These are phyloP conservation scores for Crioceris asparagi DNA, from an alignment of 2,888 invertebrate species.

Conservation along the genomic window DNA sequence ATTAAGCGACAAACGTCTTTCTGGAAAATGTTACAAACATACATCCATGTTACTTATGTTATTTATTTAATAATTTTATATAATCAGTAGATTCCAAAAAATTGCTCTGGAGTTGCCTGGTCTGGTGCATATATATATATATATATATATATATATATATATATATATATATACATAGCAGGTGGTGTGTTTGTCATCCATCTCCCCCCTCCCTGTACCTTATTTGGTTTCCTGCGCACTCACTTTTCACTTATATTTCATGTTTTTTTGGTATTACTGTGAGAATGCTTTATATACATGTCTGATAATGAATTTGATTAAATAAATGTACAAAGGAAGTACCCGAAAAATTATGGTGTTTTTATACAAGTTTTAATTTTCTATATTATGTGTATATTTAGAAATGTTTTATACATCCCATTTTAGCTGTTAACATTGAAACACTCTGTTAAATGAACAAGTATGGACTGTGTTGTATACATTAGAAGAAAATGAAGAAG, in stretches of 20 bases:
- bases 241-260: slow-evolving; percentile 38
- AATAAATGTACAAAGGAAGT: slow-evolving; percentile 46
- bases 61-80: slow-evolving; percentile 24
- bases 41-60: slow-evolving; percentile 41
- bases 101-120: slow-evolving; percentile 30
- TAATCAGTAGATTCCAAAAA: slow-evolving; percentile 14
- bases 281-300: slow-evolving; percentile 47
- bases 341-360: slow-evolving; percentile 41
- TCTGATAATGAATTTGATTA: slow-evolving; percentile 42
- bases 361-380: slow-evolving; percentile 41
- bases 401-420: slow-evolving; percentile 32
- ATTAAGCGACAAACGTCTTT: slow-evolving; percentile 39
- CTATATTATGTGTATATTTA: slow-evolving; percentile 39
- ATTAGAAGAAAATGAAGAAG: too few relatives aligned
- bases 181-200: slow-evolving; percentile 13
- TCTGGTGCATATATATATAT: slow-evolving; percentile 28
- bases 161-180: neutral
- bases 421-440: slow-evolving; percentile 33
- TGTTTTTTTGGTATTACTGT: slow-evolving; percentile 45
- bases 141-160: too few relatives aligned
- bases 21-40: slow-evolving; percentile 41
- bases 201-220: too few relatives aligned
- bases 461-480: slow-evolving; percentile 32
- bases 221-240: slow-evolving; percentile 31
- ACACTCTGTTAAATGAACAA: slow-evolving; percentile 33